Conservation (phyloP, 1,140 invertebrate species). For the Melitaea cinxia region DNA sequence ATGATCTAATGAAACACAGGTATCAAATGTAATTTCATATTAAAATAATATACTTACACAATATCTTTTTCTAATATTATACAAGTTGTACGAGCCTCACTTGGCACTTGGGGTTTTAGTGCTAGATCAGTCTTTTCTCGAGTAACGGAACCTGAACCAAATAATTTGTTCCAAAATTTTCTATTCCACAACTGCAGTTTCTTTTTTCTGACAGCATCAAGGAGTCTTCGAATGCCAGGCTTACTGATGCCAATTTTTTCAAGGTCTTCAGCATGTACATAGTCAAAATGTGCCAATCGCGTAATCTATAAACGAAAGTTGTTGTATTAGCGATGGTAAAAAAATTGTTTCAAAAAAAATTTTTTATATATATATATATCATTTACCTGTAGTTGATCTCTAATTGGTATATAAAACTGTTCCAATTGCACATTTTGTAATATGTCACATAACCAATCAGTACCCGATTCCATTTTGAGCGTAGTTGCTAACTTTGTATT, state of each 20-base stretch:
- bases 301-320: conserved; percentile 84
- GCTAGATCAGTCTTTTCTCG: conserved; percentile 67
- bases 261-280: conserved; percentile 96
- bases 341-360: no score
- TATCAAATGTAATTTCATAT: not conserved
- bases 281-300: conserved; percentile 96
- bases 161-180: conserved; percentile 93
- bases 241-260: conserved; percentile 97
- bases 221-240: conserved; percentile 92
- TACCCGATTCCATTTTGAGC: conserved; percentile 82
- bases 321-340: no score
- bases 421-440: conserved; percentile 95
- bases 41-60: conserved; percentile 64
- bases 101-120: conserved; percentile 47
- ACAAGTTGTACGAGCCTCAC: conserved; percentile 86
- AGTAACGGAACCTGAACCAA: conserved; percentile 82
- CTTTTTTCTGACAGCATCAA: conserved; percentile 96
- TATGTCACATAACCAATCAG: conserved; percentile 92
- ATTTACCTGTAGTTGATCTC: conserved; percentile 92
- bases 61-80: conserved; percentile 94
- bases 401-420: conserved; percentile 94
- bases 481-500: conserved; percentile 26
- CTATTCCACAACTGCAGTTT: conserved; percentile 90
- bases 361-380: no score
- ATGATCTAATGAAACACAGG: not conserved